These are phyloP conservation scores for Agonopterix heracliana DNA, from an alignment of 2,888 invertebrate species.

Conservation along the genomic window DNA sequence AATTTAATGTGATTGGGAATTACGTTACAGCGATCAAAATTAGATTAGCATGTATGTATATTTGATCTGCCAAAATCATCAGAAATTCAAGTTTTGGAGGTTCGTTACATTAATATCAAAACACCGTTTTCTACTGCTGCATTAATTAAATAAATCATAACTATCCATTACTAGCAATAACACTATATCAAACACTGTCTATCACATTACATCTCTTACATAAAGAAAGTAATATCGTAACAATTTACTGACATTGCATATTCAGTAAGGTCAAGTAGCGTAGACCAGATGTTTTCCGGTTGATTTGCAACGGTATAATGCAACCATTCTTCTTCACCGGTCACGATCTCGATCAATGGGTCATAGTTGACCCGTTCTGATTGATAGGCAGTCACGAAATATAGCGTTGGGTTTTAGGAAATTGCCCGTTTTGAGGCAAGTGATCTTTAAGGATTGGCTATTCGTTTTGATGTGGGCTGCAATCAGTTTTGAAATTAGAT, in stretches of 20 bases:
- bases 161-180: too few species aligned
- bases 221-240: not conserved
- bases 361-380: conserved; percentile 37
- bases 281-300: conserved; percentile 44
- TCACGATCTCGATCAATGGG: conserved; percentile 60
- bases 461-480: not conserved
- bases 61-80: too few species aligned
- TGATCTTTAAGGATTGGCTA: conserved; percentile 2
- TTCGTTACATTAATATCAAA: too few species aligned
- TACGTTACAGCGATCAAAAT: too few species aligned
- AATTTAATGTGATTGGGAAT: too few species aligned
- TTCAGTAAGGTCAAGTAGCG: conserved; percentile 39
- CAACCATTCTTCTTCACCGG: conserved; percentile 45
- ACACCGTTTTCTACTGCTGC: too few species aligned
- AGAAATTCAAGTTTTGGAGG: too few species aligned
- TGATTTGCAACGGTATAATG: conserved; percentile 39
- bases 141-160: too few species aligned
- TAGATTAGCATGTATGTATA: too few species aligned
- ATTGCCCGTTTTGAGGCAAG: conserved; percentile 2
- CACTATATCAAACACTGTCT: too few species aligned
- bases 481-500: not conserved
- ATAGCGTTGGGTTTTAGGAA: not conserved
- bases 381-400: conserved; percentile 22
- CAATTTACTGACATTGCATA: conserved; percentile 35
- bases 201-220: too few species aligned